These are phyloP conservation scores for Strix uralensis DNA, from an alignment of 2,113 vertebrate species.

Conservation along the genomic window DNA sequence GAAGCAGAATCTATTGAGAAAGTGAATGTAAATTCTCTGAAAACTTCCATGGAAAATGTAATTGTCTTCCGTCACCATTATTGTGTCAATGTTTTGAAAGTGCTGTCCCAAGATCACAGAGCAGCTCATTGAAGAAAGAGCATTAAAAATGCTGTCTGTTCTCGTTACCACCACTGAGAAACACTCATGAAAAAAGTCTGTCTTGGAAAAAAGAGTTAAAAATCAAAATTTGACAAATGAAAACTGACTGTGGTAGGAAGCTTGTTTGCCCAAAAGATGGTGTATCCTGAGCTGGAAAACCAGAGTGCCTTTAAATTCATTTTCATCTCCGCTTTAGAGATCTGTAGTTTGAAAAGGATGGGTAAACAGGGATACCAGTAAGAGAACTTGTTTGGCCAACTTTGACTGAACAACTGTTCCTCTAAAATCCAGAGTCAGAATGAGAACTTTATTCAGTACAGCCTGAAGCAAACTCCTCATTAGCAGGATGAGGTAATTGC, in stretches of 20 bases:
- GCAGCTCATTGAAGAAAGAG: background rate
- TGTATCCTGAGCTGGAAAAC: background rate
- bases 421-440: background rate
- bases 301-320: background rate
- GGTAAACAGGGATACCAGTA: background rate
- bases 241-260: background rate
- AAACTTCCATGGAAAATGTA: background rate
- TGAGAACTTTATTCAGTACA: background rate
- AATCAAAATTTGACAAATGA: background rate
- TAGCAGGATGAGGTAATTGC: constrained; percentile 13
- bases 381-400: background rate
- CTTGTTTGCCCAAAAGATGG: background rate
- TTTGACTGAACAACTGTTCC: background rate
- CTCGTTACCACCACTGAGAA: background rate
- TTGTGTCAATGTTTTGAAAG: background rate
- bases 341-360: background rate
- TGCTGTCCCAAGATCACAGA: background rate
- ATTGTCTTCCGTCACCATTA: background rate
- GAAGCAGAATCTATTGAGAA: background rate
- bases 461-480: background rate
- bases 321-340: background rate
- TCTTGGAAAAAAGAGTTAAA: background rate
- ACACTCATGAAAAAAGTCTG: background rate
- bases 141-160: background rate
- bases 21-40: background rate